Evolutionary conservation across 2,888 invertebrate species (phyloP).

Genomic region (Argyresthia goedartella): DNA sequence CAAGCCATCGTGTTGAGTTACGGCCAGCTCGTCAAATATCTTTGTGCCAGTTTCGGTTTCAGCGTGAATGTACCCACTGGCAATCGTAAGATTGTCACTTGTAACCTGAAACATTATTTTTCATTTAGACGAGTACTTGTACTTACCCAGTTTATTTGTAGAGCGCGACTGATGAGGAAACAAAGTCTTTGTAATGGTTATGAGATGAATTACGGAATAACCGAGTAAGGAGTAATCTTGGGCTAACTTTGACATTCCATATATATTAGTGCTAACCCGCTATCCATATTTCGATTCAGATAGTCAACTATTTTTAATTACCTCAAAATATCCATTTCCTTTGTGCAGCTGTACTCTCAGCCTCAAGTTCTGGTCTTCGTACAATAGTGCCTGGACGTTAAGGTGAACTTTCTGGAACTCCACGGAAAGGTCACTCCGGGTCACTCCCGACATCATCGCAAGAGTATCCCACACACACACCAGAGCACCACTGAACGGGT

Average conservation of each 20-base stretch:
- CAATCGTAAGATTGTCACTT: constrained; percentile 11
- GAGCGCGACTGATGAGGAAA: neutral
- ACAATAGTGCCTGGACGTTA: neutral
- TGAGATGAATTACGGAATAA: neutral
- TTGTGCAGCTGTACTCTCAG: neutral
- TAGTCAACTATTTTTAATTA: neutral
- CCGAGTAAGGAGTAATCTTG: neutral
- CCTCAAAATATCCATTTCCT: no score
- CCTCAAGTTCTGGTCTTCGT: neutral
- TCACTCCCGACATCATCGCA: no score
- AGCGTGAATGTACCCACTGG: neutral
- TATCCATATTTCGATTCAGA: neutral
- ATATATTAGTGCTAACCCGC: neutral
- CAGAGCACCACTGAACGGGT: constrained; percentile 1
- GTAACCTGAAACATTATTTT: neutral
- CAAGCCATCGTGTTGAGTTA: neutral
- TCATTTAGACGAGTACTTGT: neutral
- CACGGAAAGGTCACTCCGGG: neutral
- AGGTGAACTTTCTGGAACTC: neutral
- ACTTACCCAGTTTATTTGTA: neutral
- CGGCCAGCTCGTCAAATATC: neutral
- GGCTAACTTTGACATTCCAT: neutral
- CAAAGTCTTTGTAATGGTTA: neutral
- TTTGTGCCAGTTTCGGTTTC: no score
- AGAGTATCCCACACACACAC: constrained; percentile 2